phyloP scores from a whole-genome alignment of 2,113 vertebrate species.

The Tyto alba region DNA sequence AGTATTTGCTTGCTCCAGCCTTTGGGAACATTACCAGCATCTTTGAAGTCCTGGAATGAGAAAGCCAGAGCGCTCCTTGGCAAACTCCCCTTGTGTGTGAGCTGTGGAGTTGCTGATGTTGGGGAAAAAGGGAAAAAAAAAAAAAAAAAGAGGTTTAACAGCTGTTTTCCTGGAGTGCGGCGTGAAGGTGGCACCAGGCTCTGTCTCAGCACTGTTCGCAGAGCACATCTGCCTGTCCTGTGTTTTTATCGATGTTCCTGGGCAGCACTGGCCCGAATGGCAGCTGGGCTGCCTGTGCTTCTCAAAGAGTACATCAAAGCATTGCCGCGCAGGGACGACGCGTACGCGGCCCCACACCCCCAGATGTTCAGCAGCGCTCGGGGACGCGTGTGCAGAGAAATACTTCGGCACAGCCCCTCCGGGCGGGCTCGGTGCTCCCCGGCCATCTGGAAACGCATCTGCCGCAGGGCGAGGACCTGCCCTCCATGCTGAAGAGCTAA shows the following conservation, averaged over 20 bases:
- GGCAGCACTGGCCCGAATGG: rapidly evolving
- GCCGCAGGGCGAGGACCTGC: neutral
- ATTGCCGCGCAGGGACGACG: rapidly evolving
- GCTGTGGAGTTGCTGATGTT: neutral
- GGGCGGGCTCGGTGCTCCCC: neutral
- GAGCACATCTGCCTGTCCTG: neutral
- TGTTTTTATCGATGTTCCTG: neutral
- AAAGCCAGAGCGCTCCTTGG: slow-evolving; percentile 20
- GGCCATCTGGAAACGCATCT: neutral
- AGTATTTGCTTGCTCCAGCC: slow-evolving; percentile 1
- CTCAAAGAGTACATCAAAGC: rapidly evolving
- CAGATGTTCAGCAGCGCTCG: rapidly evolving
- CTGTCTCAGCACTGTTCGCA: neutral
- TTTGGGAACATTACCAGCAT: neutral
- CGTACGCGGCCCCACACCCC: rapidly evolving
- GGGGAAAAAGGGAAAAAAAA: neutral
- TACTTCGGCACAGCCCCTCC: neutral
- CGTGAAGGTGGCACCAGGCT: neutral
- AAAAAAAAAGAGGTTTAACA: neutral
- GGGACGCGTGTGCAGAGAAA: neutral
- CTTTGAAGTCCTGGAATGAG: slow-evolving; percentile 49
- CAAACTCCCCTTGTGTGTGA: neutral
- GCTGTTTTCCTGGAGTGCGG: neutral
- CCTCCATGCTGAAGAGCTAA: rapidly evolving
- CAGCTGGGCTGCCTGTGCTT: neutral